phyloP scores from a whole-genome alignment of 2,888 invertebrate genomes.

The Polydrusus tereticollis region DNA sequence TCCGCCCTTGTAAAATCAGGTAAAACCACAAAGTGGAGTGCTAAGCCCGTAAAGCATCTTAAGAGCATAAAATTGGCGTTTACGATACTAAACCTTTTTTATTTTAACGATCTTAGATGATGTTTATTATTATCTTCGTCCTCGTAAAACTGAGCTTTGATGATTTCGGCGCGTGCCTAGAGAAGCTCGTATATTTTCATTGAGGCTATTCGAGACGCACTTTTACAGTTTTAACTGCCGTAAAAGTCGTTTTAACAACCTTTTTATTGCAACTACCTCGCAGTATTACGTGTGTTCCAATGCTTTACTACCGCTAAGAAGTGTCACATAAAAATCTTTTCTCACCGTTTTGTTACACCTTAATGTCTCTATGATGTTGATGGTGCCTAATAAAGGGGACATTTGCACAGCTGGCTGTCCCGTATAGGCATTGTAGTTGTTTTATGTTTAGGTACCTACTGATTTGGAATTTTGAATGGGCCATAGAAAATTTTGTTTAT shows the following conservation, averaged over 20 bases:
- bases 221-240: slow-evolving; percentile 68
- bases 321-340: slow-evolving; percentile 58
- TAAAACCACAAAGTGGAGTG: slow-evolving; percentile 61
- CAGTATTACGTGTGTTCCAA: slow-evolving; percentile 57
- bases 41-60: slow-evolving; percentile 63
- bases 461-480: not conserved
- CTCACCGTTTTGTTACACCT: slow-evolving; percentile 50
- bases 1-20: slow-evolving; percentile 51
- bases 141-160: slow-evolving; percentile 63
- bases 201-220: slow-evolving; percentile 65
- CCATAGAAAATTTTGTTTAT: slow-evolving; percentile 10
- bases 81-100: slow-evolving; percentile 65
- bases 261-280: slow-evolving; percentile 67
- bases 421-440: slow-evolving; percentile 11
- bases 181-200: slow-evolving; percentile 62
- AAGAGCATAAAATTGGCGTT: slow-evolving; percentile 66
- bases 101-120: slow-evolving; percentile 61
- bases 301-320: slow-evolving; percentile 56
- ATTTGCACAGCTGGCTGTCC: slow-evolving; percentile 35
- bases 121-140: slow-evolving; percentile 66
- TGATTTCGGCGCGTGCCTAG: slow-evolving; percentile 65
- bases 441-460: slow-evolving; percentile 6
- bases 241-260: slow-evolving; percentile 67
- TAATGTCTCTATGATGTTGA: slow-evolving; percentile 43
- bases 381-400: slow-evolving; percentile 28